Conservation (phyloP, 2,113 vertebrate genomes). For the Takifugu flavidus region DNA sequence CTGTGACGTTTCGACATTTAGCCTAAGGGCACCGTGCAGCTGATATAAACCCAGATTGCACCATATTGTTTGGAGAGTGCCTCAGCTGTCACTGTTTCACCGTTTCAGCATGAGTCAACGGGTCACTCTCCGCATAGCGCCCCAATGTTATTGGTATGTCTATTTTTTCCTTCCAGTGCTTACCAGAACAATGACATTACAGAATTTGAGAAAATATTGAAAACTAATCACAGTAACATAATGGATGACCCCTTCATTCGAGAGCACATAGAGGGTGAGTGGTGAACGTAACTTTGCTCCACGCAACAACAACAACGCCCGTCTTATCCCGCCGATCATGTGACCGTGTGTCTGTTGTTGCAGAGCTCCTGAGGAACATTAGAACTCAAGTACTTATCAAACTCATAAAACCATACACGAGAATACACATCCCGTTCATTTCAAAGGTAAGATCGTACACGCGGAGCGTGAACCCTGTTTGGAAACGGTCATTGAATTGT, state of each 20-base stretch:
- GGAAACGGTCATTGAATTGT: background rate
- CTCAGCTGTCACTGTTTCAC: background rate
- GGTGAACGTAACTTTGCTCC: slow-evolving; percentile 14
- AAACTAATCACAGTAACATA: slow-evolving; percentile 99
- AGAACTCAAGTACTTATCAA: slow-evolving; percentile 99
- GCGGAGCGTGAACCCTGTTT: background rate
- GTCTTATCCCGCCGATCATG: background rate
- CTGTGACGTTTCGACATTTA: background rate
- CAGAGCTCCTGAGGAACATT: slow-evolving; percentile 98
- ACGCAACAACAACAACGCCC: background rate
- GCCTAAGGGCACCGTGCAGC: no score
- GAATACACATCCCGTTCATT: slow-evolving; percentile 99
- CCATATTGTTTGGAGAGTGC: no score
- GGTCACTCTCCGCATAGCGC: slow-evolving; percentile 38
- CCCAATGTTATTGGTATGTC: slow-evolving; percentile 29
- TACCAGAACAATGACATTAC: slow-evolving; percentile 99
- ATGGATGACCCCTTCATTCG: slow-evolving; percentile 99
- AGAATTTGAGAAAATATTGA: slow-evolving; percentile 99
- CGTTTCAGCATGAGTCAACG: slow-evolving; percentile 11
- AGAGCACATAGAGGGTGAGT: slow-evolving; percentile 97
- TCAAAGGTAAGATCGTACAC: slow-evolving; percentile 87
- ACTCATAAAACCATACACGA: slow-evolving; percentile 99
- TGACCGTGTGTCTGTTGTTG: slow-evolving; percentile 52
- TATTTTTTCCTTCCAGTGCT: slow-evolving; percentile 80
- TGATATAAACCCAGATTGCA: no score